Conservation (phyloP, 2,888 invertebrate genomes). For the Eupithecia tripunctaria region DNA sequence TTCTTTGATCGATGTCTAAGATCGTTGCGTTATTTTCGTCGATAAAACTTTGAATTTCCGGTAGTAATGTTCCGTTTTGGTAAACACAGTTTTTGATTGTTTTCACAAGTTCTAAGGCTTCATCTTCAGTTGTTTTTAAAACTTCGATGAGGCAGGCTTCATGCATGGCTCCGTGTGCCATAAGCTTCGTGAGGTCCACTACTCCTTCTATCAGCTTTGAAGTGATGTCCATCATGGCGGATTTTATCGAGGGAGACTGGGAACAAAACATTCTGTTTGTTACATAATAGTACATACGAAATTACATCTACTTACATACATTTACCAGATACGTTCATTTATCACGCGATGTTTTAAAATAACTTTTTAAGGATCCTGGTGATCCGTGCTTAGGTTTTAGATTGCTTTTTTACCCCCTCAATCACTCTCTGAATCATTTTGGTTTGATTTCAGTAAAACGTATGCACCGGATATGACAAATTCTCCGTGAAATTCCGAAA, state of each 20-base stretch:
- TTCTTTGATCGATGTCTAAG: conserved; percentile 54
- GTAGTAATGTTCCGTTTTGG: conserved; percentile 50
- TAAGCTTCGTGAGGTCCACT: conserved; percentile 70
- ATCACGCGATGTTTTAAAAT: no score
- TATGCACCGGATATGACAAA: conserved; percentile 59
- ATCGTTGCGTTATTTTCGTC: conserved; percentile 71
- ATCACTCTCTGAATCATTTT: conserved; percentile 1
- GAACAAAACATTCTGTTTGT: not conserved
- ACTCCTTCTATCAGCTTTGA: conserved; percentile 70
- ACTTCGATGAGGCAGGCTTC: conserved; percentile 81
- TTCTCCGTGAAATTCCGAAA: conserved; percentile 51
- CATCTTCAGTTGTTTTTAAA: conserved; percentile 71
- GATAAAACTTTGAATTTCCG: conserved; percentile 53
- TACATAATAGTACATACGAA: not conserved
- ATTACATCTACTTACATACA: not conserved
- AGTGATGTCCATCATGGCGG: conserved; percentile 76
- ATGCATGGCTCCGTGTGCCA: conserved; percentile 82
- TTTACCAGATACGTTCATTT: no score
- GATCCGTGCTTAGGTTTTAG: no score
- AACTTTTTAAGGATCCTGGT: no score
- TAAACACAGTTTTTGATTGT: conserved; percentile 61
- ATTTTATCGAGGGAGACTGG: conserved; percentile 75
- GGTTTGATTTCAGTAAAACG: not conserved
- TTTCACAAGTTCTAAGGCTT: conserved; percentile 62
- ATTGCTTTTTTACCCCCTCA: no score